phyloP scores from a whole-genome alignment of 2,113 vertebrate genomes.

The Sterna hirundo region DNA sequence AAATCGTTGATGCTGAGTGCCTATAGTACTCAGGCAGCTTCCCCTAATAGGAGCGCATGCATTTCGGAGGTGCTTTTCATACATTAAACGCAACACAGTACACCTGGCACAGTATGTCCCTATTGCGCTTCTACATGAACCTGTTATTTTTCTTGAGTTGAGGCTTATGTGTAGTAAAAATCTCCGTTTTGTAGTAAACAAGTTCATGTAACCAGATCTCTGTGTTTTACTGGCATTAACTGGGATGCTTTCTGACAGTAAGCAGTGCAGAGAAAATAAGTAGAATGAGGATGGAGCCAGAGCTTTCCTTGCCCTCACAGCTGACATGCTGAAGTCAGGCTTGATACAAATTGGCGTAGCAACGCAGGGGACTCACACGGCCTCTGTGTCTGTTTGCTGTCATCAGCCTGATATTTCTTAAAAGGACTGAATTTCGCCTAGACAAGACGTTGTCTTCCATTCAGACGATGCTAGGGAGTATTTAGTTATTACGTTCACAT shows the following conservation, averaged over 20 bases:
- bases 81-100: background rate
- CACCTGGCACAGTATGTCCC: background rate
- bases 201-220: background rate
- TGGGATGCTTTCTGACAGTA: background rate
- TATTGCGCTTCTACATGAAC: accelerated
- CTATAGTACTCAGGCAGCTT: background rate
- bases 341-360: background rate
- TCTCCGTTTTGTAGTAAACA: background rate
- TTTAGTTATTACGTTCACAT: background rate
- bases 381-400: background rate
- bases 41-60: accelerated
- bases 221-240: background rate
- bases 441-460: background rate
- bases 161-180: background rate
- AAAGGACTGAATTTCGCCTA: background rate
- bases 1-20: background rate
- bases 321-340: background rate
- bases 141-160: background rate
- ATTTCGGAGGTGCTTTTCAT: background rate
- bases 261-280: background rate
- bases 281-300: background rate
- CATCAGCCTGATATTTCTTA: background rate
- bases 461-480: background rate
- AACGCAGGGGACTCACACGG: background rate
- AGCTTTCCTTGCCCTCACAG: background rate